These are phyloP conservation scores for Empidonax alnorum DNA, from an alignment of 2,113 vertebrate species.

Conservation along the genomic window DNA sequence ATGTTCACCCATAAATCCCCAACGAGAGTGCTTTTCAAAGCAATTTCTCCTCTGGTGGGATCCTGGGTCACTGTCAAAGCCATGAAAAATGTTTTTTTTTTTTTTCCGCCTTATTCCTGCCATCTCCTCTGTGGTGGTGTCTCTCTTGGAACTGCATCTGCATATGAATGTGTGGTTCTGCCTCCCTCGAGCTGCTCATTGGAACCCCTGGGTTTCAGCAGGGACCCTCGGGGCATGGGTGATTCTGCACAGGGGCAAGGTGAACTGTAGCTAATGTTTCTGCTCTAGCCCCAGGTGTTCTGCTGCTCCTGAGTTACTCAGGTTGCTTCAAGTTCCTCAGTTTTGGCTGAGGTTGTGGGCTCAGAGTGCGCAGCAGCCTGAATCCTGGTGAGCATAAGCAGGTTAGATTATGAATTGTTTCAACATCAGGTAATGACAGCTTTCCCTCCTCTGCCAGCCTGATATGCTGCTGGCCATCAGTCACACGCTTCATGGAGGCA, in stretches of 20 bases:
- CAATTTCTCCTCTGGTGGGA: background rate
- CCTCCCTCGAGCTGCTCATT: rapidly evolving
- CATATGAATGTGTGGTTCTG: background rate
- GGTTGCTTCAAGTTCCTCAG: background rate
- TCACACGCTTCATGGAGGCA: rapidly evolving
- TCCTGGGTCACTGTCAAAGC: background rate
- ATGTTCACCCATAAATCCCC: constrained; percentile 37
- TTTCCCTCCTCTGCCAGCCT: background rate
- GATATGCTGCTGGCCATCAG: background rate
- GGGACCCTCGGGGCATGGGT: background rate
- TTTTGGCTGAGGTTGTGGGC: background rate
- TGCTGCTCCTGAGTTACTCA: background rate
- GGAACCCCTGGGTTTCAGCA: background rate
- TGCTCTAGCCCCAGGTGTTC: background rate
- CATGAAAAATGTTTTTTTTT: background rate
- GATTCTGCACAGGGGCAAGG: background rate
- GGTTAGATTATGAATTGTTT: background rate
- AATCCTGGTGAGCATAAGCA: background rate
- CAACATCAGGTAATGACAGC: background rate
- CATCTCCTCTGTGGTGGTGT: background rate
- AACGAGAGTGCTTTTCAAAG: constrained; percentile 12
- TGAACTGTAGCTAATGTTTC: background rate
- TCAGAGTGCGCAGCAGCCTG: background rate
- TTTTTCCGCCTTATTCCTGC: background rate
- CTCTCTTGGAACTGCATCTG: background rate